Evolutionary conservation across 2,113 vertebrate species (phyloP).

Genomic region (Callopanchax toddi): DNA sequence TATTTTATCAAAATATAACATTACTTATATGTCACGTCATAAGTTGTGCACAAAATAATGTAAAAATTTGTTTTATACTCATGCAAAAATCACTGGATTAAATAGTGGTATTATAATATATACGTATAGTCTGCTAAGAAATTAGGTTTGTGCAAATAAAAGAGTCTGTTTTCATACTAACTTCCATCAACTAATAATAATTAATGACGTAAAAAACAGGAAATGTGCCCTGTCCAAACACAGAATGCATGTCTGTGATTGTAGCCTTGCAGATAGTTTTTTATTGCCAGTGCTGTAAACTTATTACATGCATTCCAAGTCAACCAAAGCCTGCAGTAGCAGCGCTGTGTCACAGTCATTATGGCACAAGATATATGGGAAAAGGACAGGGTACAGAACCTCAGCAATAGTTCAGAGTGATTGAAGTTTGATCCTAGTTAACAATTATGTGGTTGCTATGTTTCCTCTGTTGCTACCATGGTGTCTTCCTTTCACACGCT

Average conservation of each 20-base stretch:
- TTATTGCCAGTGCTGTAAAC: conserved; percentile 52
- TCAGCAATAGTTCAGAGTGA: conserved; percentile 44
- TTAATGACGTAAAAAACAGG: background rate
- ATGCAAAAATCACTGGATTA: too few species aligned
- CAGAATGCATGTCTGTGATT: conserved; percentile 24
- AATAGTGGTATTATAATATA: too few species aligned
- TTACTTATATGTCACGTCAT: too few species aligned
- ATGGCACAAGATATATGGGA: conserved; percentile 53
- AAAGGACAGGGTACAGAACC: conserved; percentile 46
- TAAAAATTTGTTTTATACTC: too few species aligned
- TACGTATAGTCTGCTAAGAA: too few species aligned
- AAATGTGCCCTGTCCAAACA: background rate
- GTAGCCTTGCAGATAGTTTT: conserved; percentile 21
- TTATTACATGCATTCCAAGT: conserved; percentile 58
- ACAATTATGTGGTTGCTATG: conserved; percentile 73
- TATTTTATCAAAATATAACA: too few species aligned
- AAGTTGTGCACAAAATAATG: too few species aligned
- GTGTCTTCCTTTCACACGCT: conserved; percentile 67
- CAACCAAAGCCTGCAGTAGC: conserved; percentile 49
- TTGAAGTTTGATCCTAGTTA: conserved; percentile 61
- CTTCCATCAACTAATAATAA: background rate
- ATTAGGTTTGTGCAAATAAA: too few species aligned
- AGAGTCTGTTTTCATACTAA: background rate
- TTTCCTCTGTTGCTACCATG: conserved; percentile 67
- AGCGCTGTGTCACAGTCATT: conserved; percentile 49